phyloP scores from a whole-genome alignment of 2,797 vertebrate species.

The Liparis tanakae region DNA sequence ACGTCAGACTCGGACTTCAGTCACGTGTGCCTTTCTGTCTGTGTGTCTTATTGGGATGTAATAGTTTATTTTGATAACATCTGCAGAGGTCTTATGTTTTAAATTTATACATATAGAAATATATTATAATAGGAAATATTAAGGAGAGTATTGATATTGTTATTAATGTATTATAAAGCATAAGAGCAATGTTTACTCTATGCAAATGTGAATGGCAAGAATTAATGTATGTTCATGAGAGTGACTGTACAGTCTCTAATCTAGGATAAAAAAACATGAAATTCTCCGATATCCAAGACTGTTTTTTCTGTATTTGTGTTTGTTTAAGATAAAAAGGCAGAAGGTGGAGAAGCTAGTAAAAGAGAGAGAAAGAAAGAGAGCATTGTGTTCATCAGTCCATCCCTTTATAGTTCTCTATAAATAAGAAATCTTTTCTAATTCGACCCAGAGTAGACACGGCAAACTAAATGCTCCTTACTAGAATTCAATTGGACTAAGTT shows the following conservation, averaged over 20 bases:
- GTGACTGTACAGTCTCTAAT: too few relatives aligned
- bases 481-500: conserved; percentile 50
- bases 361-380: background rate
- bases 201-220: too few relatives aligned
- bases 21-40: conserved; percentile 44
- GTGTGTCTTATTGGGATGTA: too few relatives aligned
- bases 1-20: conserved; percentile 60
- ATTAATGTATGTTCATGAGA: too few relatives aligned
- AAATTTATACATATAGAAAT: too few relatives aligned
- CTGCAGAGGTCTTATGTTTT: too few relatives aligned
- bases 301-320: background rate
- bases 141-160: too few relatives aligned
- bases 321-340: background rate
- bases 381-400: background rate
- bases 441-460: background rate
- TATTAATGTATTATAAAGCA: too few relatives aligned
- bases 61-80: too few relatives aligned
- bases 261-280: background rate
- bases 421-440: conserved; percentile 3
- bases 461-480: conserved; percentile 38
- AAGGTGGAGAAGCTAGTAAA: too few relatives aligned
- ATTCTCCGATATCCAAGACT: background rate
- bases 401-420: background rate
- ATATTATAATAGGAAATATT: too few relatives aligned
- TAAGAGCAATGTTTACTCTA: too few relatives aligned